Percentiles rank a stretch among this genome's conserved stretches.
These are phyloP conservation scores for Picus viridis DNA, from an alignment of 2,797 vertebrate genomes.

Conservation along the genomic window DNA sequence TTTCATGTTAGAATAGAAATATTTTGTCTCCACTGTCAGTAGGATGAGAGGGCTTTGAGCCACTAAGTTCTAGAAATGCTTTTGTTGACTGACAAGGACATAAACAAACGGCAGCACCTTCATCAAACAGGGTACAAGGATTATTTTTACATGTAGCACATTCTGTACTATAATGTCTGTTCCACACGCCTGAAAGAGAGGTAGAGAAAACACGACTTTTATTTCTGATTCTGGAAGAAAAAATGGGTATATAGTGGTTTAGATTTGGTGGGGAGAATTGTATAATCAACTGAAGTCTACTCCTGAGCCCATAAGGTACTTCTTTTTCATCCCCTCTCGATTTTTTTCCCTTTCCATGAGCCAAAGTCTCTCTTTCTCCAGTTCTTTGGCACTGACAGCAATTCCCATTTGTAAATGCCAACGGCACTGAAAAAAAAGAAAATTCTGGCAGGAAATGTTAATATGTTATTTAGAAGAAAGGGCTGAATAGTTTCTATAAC, in stretches of 20 bases:
- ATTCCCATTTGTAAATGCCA: neutral
- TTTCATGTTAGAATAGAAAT: neutral
- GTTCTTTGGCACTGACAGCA: neutral
- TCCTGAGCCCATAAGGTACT: neutral
- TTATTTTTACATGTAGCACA: neutral
- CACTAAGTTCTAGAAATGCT: neutral
- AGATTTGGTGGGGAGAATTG: neutral
- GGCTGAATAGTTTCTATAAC: neutral
- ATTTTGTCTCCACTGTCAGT: neutral
- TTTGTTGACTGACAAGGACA: neutral
- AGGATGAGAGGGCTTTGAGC: neutral
- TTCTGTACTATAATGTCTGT: neutral
- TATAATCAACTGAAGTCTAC: neutral
- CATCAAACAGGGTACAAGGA: neutral
- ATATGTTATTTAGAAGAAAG: neutral
- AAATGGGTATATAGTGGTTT: neutral
- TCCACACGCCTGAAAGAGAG: neutral
- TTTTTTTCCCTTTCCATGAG: neutral
- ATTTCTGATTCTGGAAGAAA: neutral
- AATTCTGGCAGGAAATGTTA: neutral
- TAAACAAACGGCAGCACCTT: neutral
- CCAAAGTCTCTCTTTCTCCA: neutral
- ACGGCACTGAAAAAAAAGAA: neutral
- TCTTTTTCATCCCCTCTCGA: neutral
- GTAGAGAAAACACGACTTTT: neutral